Evolutionary conservation across 2,888 invertebrate genomes (phyloP).

Genomic region (Kryphioiulus occultus): DNA sequence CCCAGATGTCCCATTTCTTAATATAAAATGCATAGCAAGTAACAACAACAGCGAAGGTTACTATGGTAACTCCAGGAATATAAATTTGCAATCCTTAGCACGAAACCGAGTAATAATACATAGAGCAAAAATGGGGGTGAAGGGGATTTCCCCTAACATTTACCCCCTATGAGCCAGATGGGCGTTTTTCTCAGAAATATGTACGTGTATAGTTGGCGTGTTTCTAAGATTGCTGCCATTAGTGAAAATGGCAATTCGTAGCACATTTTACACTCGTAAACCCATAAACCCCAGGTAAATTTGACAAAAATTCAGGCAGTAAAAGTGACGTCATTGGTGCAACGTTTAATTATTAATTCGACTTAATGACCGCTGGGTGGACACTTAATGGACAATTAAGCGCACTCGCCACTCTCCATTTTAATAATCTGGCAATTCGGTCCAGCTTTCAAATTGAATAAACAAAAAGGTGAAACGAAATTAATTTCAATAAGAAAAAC

Average conservation of each 20-base stretch:
- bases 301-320: neutral
- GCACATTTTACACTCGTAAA: neutral
- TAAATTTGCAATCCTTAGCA: constrained; percentile 35
- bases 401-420: neutral
- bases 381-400: neutral
- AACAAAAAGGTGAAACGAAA: neutral
- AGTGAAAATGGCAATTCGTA: neutral
- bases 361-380: neutral
- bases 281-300: neutral
- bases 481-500: constrained; percentile 6
- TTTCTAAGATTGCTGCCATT: constrained; percentile 10
- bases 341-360: neutral
- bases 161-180: neutral
- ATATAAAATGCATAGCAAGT: neutral
- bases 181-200: constrained; percentile 6
- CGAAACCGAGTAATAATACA: neutral
- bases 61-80: neutral
- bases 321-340: neutral
- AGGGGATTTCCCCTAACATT: neutral
- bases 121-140: neutral
- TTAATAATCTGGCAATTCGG: neutral
- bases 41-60: neutral
- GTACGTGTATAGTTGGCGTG: neutral
- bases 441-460: neutral
- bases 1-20: constrained; percentile 17